Base-by-base conservation (phyloP, 1,140 invertebrate species). In the Homarus americanus region DNA sequence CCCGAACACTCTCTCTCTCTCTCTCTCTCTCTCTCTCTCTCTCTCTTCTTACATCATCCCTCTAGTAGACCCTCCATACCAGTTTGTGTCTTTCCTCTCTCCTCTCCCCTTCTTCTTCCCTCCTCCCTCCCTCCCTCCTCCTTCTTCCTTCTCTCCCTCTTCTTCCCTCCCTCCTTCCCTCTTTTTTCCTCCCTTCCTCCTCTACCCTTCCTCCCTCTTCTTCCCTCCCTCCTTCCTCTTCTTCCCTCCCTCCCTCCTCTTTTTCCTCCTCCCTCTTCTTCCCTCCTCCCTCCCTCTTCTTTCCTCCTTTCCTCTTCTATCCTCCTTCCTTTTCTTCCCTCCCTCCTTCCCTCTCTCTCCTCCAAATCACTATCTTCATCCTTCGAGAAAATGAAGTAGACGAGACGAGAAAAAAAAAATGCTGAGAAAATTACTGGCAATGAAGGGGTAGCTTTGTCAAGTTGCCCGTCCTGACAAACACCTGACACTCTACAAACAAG, bases 131-230 rank as follows among this genome's bases (percentile, higher is more conserved):
- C 38, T 73, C 69, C 28, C 66, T 69, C 73, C 9, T 32, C 24
- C 73, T 76, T 32, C 20, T 36, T 83, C 17, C 38, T 32, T 41
- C 63, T 69, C 82, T 24, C 24, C 17, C 36, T 63, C 34, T 32
- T 17, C 66, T 53, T 82, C 80, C 66, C 80, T 82, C 80, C 66
- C 80, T 82, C 82, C 69, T 58, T 83, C 82, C 40, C 58, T 83
- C 58, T 69, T 58, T 83, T 58, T 83, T 58, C 69, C 82, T 83
- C 82, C 69, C 82, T 83, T 58, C 69, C 82, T 83, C 82, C 38
- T 58, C 58, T 41, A 10, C 53, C 53, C 53, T 24, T 15, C 10
- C 53, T 72, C 10, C 24, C 53, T 15, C 73, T 63, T 53, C 36
- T 49, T 82, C 49, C 36, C 41, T 63, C 44, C 32, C 49, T 82